Percentiles rank a stretch among this genome's conserved stretches.
phyloP scores from a whole-genome alignment of 2,888 invertebrate genomes.

The Neoaliturus tenellus region DNA sequence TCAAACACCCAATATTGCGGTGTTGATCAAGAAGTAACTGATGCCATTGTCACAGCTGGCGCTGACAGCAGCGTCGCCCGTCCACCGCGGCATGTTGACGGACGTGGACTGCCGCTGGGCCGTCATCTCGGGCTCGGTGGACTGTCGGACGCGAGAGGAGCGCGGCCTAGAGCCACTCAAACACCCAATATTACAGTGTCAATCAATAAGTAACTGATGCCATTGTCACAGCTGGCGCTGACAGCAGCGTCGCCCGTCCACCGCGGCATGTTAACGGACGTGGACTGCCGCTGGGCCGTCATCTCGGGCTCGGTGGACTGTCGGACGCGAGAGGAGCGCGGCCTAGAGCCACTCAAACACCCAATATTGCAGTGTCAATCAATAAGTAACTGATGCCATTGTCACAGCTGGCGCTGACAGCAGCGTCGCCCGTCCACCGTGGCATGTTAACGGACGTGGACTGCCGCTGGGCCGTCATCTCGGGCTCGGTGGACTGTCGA shows the following conservation, averaged over 20 bases:
- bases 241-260: conserved; percentile 98
- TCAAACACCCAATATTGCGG: too few relatives aligned
- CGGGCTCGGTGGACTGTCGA: conserved; percentile 96
- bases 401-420: conserved; percentile 92
- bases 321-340: conserved; percentile 94
- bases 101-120: conserved; percentile 99
- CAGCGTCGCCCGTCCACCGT: conserved; percentile 96
- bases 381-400: too few relatives aligned
- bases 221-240: conserved; percentile 85
- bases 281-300: conserved; percentile 98
- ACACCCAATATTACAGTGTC: too few relatives aligned
- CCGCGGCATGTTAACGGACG: conserved; percentile 95
- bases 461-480: conserved; percentile 98
- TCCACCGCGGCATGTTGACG: conserved; percentile 94
- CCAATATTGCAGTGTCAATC: too few relatives aligned
- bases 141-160: conserved; percentile 96
- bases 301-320: conserved; percentile 98
- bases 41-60: conserved; percentile 82
- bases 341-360: conserved; percentile 81
- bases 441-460: conserved; percentile 97
- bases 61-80: conserved; percentile 96
- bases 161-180: conserved; percentile 85
- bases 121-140: conserved; percentile 96
- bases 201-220: too few relatives aligned
- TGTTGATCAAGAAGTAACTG: too few relatives aligned